Conservation (phyloP, 2,888 invertebrate genomes). For the Merodon equestris region DNA sequence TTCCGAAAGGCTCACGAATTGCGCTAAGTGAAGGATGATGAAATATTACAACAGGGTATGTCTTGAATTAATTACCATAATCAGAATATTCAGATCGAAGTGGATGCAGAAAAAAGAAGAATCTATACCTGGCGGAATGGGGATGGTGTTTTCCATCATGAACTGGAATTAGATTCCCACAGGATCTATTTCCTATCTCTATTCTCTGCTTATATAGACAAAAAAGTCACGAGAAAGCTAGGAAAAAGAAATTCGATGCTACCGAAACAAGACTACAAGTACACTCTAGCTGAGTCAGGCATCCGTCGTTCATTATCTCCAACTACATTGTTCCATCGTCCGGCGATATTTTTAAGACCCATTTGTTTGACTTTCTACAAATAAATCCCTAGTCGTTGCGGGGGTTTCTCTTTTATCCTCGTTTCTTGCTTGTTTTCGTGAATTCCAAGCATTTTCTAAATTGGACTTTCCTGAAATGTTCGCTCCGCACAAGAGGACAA, state of each 20-base stretch:
- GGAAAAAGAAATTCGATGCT: not conserved
- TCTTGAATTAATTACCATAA: no score
- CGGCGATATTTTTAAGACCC: slow-evolving; percentile 40
- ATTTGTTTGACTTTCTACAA: slow-evolving; percentile 62
- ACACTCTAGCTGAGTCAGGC: not conserved
- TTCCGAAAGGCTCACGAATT: no score
- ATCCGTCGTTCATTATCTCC: slow-evolving; percentile 35
- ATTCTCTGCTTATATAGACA: no score
- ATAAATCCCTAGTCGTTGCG: slow-evolving; percentile 52
- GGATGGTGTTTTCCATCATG: no score
- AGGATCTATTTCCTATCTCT: no score
- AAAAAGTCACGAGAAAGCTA: not conserved
- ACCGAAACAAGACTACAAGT: not conserved
- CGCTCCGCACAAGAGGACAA: slow-evolving; percentile 6
- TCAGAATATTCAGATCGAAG: no score
- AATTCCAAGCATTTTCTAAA: slow-evolving; percentile 42
- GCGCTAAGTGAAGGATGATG: no score
- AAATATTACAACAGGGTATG: no score
- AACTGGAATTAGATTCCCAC: no score
- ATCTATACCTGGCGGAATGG: no score
- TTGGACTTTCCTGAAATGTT: slow-evolving; percentile 19
- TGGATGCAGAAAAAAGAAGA: no score
- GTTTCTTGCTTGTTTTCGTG: slow-evolving; percentile 10
- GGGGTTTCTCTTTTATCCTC: slow-evolving; percentile 36
- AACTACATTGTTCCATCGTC: slow-evolving; percentile 37